Base-by-base conservation (phyloP, 2,797 vertebrate species). In the Macroramphosus scolopax region DNA sequence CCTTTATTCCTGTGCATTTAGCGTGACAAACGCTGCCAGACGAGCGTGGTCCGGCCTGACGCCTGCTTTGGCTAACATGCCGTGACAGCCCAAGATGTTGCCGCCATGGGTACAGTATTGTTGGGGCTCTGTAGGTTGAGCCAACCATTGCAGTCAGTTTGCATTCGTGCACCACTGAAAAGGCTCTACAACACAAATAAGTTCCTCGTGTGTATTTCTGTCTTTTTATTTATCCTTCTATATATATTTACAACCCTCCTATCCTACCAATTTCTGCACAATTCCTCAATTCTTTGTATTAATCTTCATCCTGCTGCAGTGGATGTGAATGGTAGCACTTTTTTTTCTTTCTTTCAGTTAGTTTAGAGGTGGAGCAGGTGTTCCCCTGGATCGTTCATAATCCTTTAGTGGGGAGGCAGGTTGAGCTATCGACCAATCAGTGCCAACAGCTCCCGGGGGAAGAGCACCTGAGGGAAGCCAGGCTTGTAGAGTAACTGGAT, bases 41-140 rank as follows among this genome's bases (percentile, higher is more conserved):
- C 34, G 32, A 74, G 52, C 34, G 22, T 1, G 10, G 53, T 51
- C 54, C 13, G 2, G 60, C 59, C 59, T 80, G 65, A 68, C 1
- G 48, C 69, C 48, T 45, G 44, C 79, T 81, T 79, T 74, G 66
- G 10, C 70, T 89, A 88, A 90, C 78, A 7, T 13, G 60, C 30
- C 43, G 2, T 82, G 87, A 86, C 87, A 81, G 81, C 66, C 69
- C 81, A 78, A 83, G 80, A 86, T 82, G 83, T 72, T 36, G 30
- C 62, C 35, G 48, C 70, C 48, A 11, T 60, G 54, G 58, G 47
- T 78, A 72, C 67, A 68, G 76, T 72, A 78, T 84, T 84, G 77
- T 84, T 46, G 44, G 50, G 33, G 42, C 51, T 65, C 62, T 67
- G 47, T 56, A 66, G 51, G 37, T 56, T 70, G 65, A 63, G 51